A percentile compares a stretch with the other conserved stretches of the same genome.
Conservation (phyloP, 1,140 invertebrate genomes). For the Pseudachorutes palmiensis region DNA sequence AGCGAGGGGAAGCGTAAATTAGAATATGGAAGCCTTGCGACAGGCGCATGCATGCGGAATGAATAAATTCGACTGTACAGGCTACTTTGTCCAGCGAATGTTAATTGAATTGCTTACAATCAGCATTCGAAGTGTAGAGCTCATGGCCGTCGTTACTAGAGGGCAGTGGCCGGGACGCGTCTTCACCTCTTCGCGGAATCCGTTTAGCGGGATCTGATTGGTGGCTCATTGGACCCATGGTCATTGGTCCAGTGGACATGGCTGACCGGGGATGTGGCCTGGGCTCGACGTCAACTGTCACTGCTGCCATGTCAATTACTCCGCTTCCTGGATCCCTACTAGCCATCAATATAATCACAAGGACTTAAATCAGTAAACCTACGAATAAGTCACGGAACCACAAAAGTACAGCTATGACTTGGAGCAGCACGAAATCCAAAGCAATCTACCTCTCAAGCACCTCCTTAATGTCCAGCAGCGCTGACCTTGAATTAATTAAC, state of each 20-base stretch:
- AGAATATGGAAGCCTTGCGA: too few relatives aligned
- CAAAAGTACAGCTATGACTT: too few relatives aligned
- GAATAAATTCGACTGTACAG: too few relatives aligned
- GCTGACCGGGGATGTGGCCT: background rate
- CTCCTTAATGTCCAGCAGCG: background rate
- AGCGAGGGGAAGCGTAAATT: too few relatives aligned
- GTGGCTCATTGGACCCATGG: conserved; percentile 7
- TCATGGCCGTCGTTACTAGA: background rate
- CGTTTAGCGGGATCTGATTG: conserved; percentile 4
- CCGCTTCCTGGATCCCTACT: background rate
- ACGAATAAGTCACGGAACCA: background rate
- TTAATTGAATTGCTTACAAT: too few relatives aligned
- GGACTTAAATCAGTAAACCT: background rate
- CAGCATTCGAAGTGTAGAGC: background rate
- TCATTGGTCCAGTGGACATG: background rate
- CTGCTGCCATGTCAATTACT: conserved; percentile 3
- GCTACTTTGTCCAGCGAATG: too few relatives aligned
- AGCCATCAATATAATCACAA: background rate
- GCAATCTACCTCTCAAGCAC: too few relatives aligned
- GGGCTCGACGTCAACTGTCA: background rate
- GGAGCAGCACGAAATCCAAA: too few relatives aligned
- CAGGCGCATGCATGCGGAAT: too few relatives aligned
- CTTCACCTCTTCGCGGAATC: background rate
- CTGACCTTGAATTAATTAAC: background rate
- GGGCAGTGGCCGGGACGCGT: background rate